phyloP scores from a whole-genome alignment of 2,113 vertebrate genomes.

The Rafetus swinhoei region DNA sequence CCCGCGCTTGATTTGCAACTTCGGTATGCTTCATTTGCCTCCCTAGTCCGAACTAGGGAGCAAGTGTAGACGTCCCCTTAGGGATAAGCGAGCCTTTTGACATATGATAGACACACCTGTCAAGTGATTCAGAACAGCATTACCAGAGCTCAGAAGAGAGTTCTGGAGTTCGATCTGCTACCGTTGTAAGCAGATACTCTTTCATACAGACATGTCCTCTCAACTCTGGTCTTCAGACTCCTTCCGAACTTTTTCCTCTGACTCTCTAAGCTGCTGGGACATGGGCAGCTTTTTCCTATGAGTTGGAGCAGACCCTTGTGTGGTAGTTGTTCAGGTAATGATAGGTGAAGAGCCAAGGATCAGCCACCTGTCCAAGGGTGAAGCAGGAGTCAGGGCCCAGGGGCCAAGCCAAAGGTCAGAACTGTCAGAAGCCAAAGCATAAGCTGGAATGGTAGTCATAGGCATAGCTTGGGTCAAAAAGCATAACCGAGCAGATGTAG shows the following conservation, averaged over 20 bases:
- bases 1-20: no score
- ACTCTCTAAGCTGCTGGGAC: background rate
- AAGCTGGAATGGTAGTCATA: background rate
- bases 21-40: no score
- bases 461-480: background rate
- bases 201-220: background rate
- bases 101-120: background rate
- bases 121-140: background rate
- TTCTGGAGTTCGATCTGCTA: background rate
- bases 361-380: background rate
- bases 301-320: background rate
- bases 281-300: background rate
- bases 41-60: no score
- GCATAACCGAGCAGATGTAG: background rate
- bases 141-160: background rate
- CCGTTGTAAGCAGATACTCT: background rate
- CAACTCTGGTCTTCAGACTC: background rate
- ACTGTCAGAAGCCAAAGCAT: background rate
- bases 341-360: background rate
- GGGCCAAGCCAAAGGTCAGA: background rate
- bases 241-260: background rate
- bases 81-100: background rate
- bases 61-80: no score
- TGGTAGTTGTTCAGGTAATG: background rate
- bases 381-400: background rate